Percentiles rank a stretch among this genome's conserved stretches.
These are phyloP conservation scores for Tamias sibiricus DNA, from an alignment of 2,113 vertebrate species.

Conservation along the genomic window DNA sequence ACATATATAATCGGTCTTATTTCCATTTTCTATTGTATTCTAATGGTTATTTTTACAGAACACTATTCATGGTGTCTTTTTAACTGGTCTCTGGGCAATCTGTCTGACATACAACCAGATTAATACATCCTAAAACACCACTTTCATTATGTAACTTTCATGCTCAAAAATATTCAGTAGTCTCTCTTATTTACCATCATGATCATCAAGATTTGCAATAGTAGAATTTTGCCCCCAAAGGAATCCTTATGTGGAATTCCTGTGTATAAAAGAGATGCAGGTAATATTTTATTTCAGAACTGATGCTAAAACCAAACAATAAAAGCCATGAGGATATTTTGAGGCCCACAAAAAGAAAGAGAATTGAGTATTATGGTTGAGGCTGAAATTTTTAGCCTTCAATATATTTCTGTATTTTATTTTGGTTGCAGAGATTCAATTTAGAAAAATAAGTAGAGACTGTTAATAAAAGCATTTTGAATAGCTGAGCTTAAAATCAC, in stretches of 20 bases:
- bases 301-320: conserved; percentile 33
- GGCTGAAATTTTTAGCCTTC: not conserved
- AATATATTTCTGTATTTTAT: conserved; percentile 8
- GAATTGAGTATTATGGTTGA: not conserved
- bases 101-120: conserved; percentile 52
- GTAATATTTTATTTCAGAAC: conserved; percentile 32
- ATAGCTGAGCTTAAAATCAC: not conserved
- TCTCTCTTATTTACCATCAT: conserved; percentile 56
- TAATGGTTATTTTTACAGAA: conserved; percentile 71
- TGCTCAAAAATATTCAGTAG: conserved; percentile 29
- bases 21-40: conserved; percentile 50
- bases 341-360: conserved; percentile 1
- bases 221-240: not conserved
- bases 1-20: conserved; percentile 44
- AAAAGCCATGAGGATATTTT: conserved; percentile 21
- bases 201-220: conserved; percentile 59
- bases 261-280: not conserved
- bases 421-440: not conserved
- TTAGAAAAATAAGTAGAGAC: conserved; percentile 23
- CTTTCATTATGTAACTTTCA: conserved; percentile 54
- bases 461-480: conserved; percentile 40
- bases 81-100: conserved; percentile 63
- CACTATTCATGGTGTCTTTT: conserved; percentile 40
- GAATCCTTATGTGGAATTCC: conserved; percentile 34
- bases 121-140: conserved; percentile 58